Evolutionary conservation across 2,113 vertebrate genomes (phyloP).

Genomic region (Micronycteris hirsuta): DNA sequence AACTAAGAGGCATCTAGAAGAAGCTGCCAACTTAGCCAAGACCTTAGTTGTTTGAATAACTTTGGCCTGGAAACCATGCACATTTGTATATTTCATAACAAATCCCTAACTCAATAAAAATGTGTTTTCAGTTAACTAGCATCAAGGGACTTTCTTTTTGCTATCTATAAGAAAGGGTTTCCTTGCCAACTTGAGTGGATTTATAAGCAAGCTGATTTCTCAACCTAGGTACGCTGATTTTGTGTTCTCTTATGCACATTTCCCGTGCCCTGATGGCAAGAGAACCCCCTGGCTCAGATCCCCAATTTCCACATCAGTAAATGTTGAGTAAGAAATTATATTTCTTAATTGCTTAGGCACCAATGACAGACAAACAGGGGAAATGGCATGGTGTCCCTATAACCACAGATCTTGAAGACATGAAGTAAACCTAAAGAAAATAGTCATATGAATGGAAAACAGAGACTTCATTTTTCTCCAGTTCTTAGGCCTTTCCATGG

Average conservation of each 20-base stretch:
- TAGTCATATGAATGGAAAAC: neutral
- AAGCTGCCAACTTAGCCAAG: constrained; percentile 13
- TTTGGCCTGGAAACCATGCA: constrained; percentile 15
- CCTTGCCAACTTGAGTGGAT: neutral
- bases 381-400: neutral
- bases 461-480: neutral
- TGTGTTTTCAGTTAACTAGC: neutral
- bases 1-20: neutral
- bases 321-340: neutral
- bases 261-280: neutral
- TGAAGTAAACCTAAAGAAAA: neutral
- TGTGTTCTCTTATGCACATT: neutral
- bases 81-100: neutral
- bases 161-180: neutral
- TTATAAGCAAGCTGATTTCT: constrained; percentile 2
- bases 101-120: constrained; percentile 32
- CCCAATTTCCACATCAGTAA: constrained; percentile 25
- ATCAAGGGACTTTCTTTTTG: neutral
- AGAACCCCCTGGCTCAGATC: neutral
- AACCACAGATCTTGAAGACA: neutral
- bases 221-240: neutral
- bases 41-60: neutral
- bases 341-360: constrained; percentile 42
- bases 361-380: neutral
- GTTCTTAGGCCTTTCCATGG: no score